Evolutionary conservation across 2,888 invertebrate species (phyloP).

Genomic region (Amaurobius ferox): DNA sequence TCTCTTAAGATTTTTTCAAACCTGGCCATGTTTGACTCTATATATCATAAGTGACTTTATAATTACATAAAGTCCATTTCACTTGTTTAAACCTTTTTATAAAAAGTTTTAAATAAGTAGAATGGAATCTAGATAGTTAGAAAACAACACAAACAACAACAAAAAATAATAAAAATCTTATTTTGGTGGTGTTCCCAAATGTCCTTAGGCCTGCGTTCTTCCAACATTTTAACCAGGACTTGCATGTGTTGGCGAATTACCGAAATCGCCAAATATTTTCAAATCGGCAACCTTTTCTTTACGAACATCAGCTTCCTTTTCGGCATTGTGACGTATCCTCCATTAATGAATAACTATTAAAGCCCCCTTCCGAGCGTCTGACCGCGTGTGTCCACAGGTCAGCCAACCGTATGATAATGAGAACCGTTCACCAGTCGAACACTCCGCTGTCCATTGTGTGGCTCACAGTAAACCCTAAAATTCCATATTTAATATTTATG

Average conservation of each 20-base stretch:
- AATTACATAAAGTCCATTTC: too few relatives aligned
- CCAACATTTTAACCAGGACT: too few relatives aligned
- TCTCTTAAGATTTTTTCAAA: too few relatives aligned
- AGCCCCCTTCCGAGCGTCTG: not conserved
- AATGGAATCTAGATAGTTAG: too few relatives aligned
- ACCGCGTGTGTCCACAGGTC: not conserved
- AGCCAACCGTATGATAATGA: slow-evolving; percentile 11
- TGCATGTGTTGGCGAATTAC: not conserved
- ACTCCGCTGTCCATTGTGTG: not conserved
- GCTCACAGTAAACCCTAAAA: not conserved
- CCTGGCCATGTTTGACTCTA: too few relatives aligned
- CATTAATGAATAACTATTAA: not conserved
- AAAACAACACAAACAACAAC: too few relatives aligned
- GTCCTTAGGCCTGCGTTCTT: too few relatives aligned
- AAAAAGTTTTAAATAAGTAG: too few relatives aligned
- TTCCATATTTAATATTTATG: not conserved
- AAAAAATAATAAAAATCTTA: too few relatives aligned
- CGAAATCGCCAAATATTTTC: not conserved
- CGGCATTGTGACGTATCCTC: not conserved
- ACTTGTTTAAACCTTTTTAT: too few relatives aligned
- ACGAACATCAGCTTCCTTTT: not conserved
- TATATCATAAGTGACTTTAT: too few relatives aligned
- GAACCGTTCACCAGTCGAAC: not conserved
- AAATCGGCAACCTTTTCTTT: not conserved
- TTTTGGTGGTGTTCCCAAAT: too few relatives aligned